Base-by-base conservation (phyloP, 2,797 vertebrate genomes). In the Erithacus rubecula region DNA sequence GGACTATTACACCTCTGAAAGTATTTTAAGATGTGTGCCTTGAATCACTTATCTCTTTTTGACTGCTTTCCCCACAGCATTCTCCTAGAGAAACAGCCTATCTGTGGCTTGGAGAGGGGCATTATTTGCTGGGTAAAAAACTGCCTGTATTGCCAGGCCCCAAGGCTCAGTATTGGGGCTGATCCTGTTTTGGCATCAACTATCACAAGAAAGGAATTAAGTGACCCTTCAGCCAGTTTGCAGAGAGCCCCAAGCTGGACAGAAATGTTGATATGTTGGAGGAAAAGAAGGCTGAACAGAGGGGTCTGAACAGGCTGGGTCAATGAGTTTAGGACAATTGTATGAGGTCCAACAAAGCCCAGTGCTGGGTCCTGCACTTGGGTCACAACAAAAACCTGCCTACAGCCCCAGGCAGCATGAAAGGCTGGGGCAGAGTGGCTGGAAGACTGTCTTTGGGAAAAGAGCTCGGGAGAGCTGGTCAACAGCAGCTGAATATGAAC, bases 381-480 rank as follows among this genome's bases (percentile, higher is more conserved):
- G 1, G 4, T 29, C 22, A 37, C 12, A 7, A 24, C 19, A 72
- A n/a, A 23, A 62, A 17, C 41, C 39, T 63, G 6, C 6, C 41
- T 49, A 56, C 26, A 49, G 5, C 43, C 4, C 41, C 51, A 19
- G 58, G 32, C 36, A 56, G 22, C 1, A 1, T 18, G 22, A 8
- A 27, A n/a, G 65, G 11, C 43, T 56, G 27, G 37, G 27, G 6
- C 5, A 71, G 32, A n/a, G 32, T 24, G 44, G 19, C 19, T 87
- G 67, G 51, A 51, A 71, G 51, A 32, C 7, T 71, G 36, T 6
- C 4, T 3, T 24, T 27, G 23, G 19, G 20, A 51, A 58, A 58
- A 21, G 12, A 7, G 11, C 10, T 27, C 37, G 20, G 10, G 4
- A 0, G 10, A 62, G 8, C 4, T 51, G 43, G 8, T 49, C 4